Conservation (phyloP, 1,140 invertebrate genomes). For the Musca domestica region DNA sequence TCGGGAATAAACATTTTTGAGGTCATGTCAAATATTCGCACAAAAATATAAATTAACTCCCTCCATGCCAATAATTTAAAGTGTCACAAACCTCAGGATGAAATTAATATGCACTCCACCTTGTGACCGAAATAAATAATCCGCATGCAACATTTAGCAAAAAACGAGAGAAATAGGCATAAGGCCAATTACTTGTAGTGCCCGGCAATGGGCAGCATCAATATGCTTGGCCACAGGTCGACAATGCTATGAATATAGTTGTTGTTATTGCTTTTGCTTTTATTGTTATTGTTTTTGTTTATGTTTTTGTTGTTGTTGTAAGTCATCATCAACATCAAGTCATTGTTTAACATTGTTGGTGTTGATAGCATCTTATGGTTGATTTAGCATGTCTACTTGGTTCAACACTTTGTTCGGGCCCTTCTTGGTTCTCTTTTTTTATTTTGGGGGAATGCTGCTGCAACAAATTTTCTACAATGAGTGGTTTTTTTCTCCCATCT, state of each 20-base stretch:
- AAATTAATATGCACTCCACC: too few relatives aligned
- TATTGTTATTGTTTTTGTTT: not conserved
- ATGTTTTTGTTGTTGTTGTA: conserved; percentile 17
- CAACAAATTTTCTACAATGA: not conserved
- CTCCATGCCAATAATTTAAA: too few relatives aligned
- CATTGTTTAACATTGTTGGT: conserved; percentile 20
- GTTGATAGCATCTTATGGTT: conserved; percentile 24
- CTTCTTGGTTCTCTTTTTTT: not conserved
- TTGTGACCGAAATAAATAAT: too few relatives aligned
- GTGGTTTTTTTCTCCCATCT: too few relatives aligned
- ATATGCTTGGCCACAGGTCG: not conserved
- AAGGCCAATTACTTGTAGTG: too few relatives aligned
- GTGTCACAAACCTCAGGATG: too few relatives aligned
- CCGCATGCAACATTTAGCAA: too few relatives aligned
- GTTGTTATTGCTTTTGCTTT: not conserved
- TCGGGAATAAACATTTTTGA: too few relatives aligned
- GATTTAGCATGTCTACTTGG: conserved; percentile 23
- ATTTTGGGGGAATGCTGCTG: not conserved
- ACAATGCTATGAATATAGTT: conserved; percentile 2
- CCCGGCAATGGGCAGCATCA: too few relatives aligned
- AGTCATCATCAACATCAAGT: conserved; percentile 19
- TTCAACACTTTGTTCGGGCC: conserved; percentile 13
- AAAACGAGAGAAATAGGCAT: too few relatives aligned
- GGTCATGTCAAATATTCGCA: too few relatives aligned
- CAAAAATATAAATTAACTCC: too few relatives aligned